phyloP scores from a whole-genome alignment of 2,113 vertebrate genomes.

The Tragelaphus buxtoni region DNA sequence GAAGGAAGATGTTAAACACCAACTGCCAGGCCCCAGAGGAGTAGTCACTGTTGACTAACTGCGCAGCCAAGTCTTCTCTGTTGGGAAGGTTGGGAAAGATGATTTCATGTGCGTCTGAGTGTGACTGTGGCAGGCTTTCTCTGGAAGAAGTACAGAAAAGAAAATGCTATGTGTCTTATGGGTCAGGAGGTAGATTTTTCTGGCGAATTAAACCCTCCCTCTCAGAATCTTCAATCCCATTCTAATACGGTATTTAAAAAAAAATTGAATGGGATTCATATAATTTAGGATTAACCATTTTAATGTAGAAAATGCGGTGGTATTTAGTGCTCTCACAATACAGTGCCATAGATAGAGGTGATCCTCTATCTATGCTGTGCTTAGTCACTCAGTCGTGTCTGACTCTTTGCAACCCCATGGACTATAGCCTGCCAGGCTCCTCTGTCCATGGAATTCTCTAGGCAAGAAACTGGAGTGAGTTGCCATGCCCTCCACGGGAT shows the following conservation, averaged over 20 bases:
- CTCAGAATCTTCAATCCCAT: neutral
- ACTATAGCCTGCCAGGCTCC: neutral
- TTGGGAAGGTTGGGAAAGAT: neutral
- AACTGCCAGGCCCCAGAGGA: constrained; percentile 3
- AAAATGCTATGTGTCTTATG: neutral
- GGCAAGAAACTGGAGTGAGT: neutral
- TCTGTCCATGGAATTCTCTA: neutral
- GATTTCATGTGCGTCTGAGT: neutral
- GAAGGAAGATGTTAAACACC: constrained; percentile 29
- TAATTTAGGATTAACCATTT: neutral
- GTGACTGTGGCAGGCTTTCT: neutral
- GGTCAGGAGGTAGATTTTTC: neutral
- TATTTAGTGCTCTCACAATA: neutral
- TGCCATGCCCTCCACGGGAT: neutral
- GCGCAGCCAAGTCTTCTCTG: neutral
- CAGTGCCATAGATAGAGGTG: too few species aligned
- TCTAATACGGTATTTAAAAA: neutral
- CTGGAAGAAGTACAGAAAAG: neutral
- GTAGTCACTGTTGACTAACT: neutral
- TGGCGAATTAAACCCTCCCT: neutral
- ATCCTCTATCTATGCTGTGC: neutral
- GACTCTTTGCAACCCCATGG: neutral
- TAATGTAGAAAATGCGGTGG: neutral
- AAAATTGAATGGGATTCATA: neutral
- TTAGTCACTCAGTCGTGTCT: neutral